Evolutionary conservation across 2,113 vertebrate genomes (phyloP).

Genomic region (Helogale parvula): DNA sequence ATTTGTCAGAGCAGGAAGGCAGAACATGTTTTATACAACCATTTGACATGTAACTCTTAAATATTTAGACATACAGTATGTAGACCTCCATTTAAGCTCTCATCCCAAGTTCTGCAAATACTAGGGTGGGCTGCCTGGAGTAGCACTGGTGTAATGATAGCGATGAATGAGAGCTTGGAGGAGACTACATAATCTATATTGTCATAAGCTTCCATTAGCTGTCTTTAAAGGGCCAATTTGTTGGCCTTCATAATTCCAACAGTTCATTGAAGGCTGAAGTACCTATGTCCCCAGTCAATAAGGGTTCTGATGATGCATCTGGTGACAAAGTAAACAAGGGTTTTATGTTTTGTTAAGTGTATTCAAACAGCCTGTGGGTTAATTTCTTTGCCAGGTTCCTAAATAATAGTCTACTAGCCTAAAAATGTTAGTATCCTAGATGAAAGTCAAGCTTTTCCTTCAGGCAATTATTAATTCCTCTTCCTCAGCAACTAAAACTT

Average conservation of each 20-base stretch:
- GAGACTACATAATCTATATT: neutral
- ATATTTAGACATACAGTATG: neutral
- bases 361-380: neutral
- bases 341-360: slow-evolving; percentile 4
- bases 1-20: neutral
- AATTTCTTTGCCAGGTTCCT: neutral
- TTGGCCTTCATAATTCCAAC: neutral
- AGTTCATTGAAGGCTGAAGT: neutral
- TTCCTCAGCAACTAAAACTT: slow-evolving; percentile 39
- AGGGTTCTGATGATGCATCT: neutral
- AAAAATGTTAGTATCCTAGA: neutral
- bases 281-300: neutral
- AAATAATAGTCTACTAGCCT: slow-evolving; percentile 26
- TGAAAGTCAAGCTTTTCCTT: slow-evolving; percentile 41
- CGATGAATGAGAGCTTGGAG: neutral
- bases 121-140: neutral
- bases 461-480: slow-evolving; percentile 30
- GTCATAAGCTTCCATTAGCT: neutral
- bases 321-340: neutral
- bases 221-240: slow-evolving; percentile 24
- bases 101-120: neutral
- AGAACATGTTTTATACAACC: neutral
- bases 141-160: neutral
- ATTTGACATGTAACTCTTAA: slow-evolving; percentile 22
- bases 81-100: neutral